Percentiles rank a stretch among this genome's conserved stretches.
Conservation (phyloP, 2,113 vertebrate species). For the Vombatus ursinus region DNA sequence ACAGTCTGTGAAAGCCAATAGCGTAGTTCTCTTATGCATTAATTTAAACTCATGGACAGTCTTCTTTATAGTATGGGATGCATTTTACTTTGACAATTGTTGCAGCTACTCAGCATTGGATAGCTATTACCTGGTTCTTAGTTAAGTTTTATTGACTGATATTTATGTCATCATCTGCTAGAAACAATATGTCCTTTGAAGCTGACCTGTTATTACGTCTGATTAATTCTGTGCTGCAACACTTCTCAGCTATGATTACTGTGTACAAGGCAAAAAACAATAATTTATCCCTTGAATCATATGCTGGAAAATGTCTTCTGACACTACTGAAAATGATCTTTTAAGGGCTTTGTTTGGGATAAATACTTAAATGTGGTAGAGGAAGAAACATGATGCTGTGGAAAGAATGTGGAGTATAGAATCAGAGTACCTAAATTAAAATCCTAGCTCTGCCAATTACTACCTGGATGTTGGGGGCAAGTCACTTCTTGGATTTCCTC, state of each 20-base stretch:
- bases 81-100: background rate
- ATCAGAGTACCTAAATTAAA: background rate
- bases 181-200: slow-evolving; percentile 58
- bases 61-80: slow-evolving; percentile 22
- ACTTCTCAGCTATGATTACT: slow-evolving; percentile 66
- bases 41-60: background rate
- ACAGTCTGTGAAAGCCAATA: background rate
- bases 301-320: slow-evolving; percentile 80
- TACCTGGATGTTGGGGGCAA: background rate
- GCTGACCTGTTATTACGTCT: slow-evolving; percentile 63
- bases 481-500: background rate
- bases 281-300: slow-evolving; percentile 73
- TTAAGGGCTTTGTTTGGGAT: slow-evolving; percentile 51
- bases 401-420: background rate
- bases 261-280: slow-evolving; percentile 68
- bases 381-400: background rate
- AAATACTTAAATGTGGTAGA: slow-evolving; percentile 58
- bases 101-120: background rate
- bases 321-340: slow-evolving; percentile 67
- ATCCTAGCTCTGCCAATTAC: background rate
- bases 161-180: slow-evolving; percentile 4
- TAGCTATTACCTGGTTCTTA: background rate
- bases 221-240: slow-evolving; percentile 70
- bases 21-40: background rate
- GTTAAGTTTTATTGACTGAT: background rate